These are phyloP conservation scores for Chloroclysta siterata DNA, from an alignment of 2,888 invertebrate genomes.

Conservation along the genomic window DNA sequence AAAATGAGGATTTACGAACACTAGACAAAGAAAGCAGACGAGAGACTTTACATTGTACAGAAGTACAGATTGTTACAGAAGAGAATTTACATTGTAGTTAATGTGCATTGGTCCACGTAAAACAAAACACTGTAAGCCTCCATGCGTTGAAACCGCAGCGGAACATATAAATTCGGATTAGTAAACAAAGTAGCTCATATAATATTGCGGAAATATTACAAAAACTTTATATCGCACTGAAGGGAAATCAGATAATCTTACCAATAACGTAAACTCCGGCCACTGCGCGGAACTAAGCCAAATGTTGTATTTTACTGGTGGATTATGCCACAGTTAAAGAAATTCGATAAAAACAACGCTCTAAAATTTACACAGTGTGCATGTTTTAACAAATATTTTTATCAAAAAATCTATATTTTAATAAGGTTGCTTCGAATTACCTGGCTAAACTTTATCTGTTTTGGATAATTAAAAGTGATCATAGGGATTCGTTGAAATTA, in stretches of 20 bases:
- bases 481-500: too few species aligned
- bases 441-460: too few species aligned
- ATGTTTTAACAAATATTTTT: neutral
- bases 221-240: conserved; percentile 44
- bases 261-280: conserved; percentile 43
- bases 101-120: too few species aligned
- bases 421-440: too few species aligned
- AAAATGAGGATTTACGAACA: too few species aligned
- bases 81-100: too few species aligned
- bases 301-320: conserved; percentile 50
- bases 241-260: conserved; percentile 52
- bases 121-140: neutral
- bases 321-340: conserved; percentile 40
- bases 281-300: conserved; percentile 48
- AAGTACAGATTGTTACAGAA: too few species aligned
- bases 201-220: conserved; percentile 40
- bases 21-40: too few species aligned
- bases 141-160: conserved; percentile 7
- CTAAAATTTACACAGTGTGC: neutral
- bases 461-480: too few species aligned
- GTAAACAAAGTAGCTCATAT: conserved; percentile 24
- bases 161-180: conserved; percentile 24
- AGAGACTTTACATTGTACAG: too few species aligned
- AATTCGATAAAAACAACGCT: neutral
- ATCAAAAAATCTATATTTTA: too few species aligned